A percentile compares a stretch with the other conserved stretches of the same genome.
Evolutionary conservation across 1,140 invertebrate species (phyloP).

Genomic region (Tetramorium simillimum): DNA sequence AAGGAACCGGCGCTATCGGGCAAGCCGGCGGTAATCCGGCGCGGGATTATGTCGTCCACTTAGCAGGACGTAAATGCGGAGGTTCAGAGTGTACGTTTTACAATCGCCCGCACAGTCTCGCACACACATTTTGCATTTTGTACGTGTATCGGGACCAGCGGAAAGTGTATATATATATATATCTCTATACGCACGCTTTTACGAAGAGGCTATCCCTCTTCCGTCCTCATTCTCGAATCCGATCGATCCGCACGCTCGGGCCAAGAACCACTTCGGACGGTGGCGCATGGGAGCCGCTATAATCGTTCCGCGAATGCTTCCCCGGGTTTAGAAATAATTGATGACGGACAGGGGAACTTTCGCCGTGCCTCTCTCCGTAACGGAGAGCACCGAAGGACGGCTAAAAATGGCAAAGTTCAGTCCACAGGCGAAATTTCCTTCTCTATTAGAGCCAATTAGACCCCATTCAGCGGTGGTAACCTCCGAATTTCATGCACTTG

Average conservation of each 20-base stretch:
- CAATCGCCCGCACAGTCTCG: conserved; percentile 19
- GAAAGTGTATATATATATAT: neutral
- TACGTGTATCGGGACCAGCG: neutral
- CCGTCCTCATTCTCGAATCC: neutral
- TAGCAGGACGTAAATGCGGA: conserved; percentile 78
- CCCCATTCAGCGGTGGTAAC: conserved; percentile 62
- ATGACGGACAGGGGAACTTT: conserved; percentile 59
- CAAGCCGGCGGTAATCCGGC: conserved; percentile 68
- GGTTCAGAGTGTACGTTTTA: conserved; percentile 57
- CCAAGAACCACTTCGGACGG: conserved; percentile 37
- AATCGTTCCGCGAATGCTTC: conserved; percentile 35
- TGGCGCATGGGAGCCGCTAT: conserved; percentile 15
- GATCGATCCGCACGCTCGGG: conserved; percentile 46
- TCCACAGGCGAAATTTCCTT: neutral
- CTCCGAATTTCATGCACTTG: conserved; percentile 59
- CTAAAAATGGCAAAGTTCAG: conserved; percentile 48
- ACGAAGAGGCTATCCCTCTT: conserved; percentile 5
- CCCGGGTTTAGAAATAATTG: conserved; percentile 60
- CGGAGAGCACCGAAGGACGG: conserved; percentile 6
- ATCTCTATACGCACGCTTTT: neutral
- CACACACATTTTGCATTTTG: neutral
- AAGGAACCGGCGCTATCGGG: conserved; percentile 29
- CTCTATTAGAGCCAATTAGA: conserved; percentile 64
- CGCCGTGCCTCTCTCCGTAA: conserved; percentile 42
- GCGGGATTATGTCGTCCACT: conserved; percentile 78